Base-by-base conservation (phyloP, 1,140 invertebrate species). In the Pomacea maculata region DNA sequence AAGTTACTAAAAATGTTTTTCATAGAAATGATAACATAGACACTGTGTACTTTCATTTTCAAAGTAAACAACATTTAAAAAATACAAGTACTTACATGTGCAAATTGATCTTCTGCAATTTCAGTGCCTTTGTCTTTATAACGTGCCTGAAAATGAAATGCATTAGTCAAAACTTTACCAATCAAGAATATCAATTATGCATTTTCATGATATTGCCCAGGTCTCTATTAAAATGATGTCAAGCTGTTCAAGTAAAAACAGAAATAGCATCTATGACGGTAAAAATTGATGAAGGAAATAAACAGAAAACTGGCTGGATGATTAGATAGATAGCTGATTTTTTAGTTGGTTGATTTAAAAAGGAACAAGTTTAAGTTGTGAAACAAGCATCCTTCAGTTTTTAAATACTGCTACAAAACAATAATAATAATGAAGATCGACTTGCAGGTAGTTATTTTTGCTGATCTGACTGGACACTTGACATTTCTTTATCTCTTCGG, bases 121-220 rank as follows among this genome's bases (percentile, higher is more conserved):
- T 97, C 96, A 71, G 94, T 95, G 11, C 97, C 96, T 92, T 99
- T 99, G 86, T 97, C 96, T 91, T 95, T 95, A 87, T 97, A 99
- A 88, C 96, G 96, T 85, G 97, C 97, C 91, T 97, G 95, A 54
- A 81, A 86, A 83, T 64, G 21, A 17, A 83, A 80, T 79, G 77
- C 7, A 67, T 61, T 17, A 63, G 34, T 55, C 19, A 34, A 6
- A 34, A 19, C 17, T 11, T 7, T 8, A n/a, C n/a, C 29, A 55
- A 21, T 19, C 0, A 21, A 71, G 0, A 73, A 71, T n/a, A 54
- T 12, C 10, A 29, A 52, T 52, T 15, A 71, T 29, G 45, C 0
- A 21, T 17, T 5, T 65, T 14, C 7, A 79, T 14, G 12, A 34
- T 34, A 21, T 21, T 45, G 34, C 3, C 34, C 34, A 73, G 29